Conservation (phyloP, 1,140 invertebrate species). For the Danaus plexippus region DNA sequence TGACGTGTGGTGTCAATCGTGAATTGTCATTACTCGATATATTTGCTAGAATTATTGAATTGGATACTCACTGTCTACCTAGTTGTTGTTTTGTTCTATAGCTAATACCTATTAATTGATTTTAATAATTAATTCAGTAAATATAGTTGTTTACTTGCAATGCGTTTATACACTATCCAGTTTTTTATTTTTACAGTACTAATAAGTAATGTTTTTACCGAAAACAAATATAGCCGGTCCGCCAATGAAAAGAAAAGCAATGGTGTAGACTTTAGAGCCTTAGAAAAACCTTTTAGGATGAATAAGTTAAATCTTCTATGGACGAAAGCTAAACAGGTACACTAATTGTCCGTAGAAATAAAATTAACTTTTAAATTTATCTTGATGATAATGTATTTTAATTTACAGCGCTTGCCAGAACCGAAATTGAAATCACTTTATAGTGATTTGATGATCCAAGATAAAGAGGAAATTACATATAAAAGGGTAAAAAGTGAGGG, state of each 20-base stretch:
- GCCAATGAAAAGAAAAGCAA: slow-evolving; percentile 69
- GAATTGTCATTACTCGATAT: no score
- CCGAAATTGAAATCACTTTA: slow-evolving; percentile 88
- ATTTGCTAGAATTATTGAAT: no score
- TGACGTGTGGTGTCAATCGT: no score
- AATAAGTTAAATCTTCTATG: slow-evolving; percentile 88
- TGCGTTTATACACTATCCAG: neutral
- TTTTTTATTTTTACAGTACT: slow-evolving; percentile 12
- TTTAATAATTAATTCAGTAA: no score
- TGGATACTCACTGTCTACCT: no score
- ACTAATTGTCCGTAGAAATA: neutral
- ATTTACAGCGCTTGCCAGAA: slow-evolving; percentile 82
- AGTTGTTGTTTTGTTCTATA: no score
- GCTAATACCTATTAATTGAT: no score
- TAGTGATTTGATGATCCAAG: slow-evolving; percentile 91
- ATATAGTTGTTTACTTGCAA: no score
- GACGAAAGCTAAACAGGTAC: slow-evolving; percentile 86
- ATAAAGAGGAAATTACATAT: slow-evolving; percentile 89
- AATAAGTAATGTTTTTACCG: slow-evolving; percentile 33
- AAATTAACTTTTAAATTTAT: slow-evolving; percentile 1
- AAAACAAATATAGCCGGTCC: slow-evolving; percentile 75
- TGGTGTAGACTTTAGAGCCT: slow-evolving; percentile 70
- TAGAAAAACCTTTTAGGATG: slow-evolving; percentile 87
- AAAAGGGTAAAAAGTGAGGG: slow-evolving; percentile 88
- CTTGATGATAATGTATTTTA: slow-evolving; percentile 6